Evolutionary conservation across 37 sponge, comb jelly and placozoan genomes (phyloP), one percentile per base, ranked within the genome.

Genomic region (Aphrocallistes beatrix): DNA sequence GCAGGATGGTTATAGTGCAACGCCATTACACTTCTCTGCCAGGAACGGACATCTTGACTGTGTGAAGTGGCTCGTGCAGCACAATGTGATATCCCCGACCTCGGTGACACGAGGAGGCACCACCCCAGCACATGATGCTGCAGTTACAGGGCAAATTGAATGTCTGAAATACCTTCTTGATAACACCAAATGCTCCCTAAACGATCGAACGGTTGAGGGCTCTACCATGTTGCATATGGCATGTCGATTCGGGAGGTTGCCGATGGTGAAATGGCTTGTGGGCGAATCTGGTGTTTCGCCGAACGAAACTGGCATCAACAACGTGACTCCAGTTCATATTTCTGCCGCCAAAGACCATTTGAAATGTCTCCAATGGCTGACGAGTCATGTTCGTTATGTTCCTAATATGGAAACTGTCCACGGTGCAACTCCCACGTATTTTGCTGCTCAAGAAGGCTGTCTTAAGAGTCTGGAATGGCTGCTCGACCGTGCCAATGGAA

Each of bases 91-190:
- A 75, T 93, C 93, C 47, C 89, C 96, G 8, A 95, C 91, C 83
- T 90, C 93, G 0, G 91, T 88, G 1, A 39, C 93, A 1, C 84
- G 75, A 25, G 75, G 85, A 85, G 93, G 96, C n/a, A 51, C 91
- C 1, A 95, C 96, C 23, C 93, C 96, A 32, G 96, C 96, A 17
- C 96, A 95, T 84, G 96, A 95, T 82, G 96, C 96, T 25, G 96
- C 96, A 0, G 93, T 93, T 13, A 88, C 84, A 47, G 96, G 96
- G n/a, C 90, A 91, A 37, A 45, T 95, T 21, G 88, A 88, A 0
- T 95, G 96, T 50, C 88, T 95, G 81, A 50, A 90, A 39, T 95
- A 90, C 81, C 91, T 95, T 23, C 87, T 95, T 17, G 34, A 86
- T 51, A 85, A 85, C 45, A 92, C 96, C 17, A 47, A 89, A 1